Evolutionary conservation across 2,888 invertebrate species (phyloP).

Genomic region (Sericinus montela): DNA sequence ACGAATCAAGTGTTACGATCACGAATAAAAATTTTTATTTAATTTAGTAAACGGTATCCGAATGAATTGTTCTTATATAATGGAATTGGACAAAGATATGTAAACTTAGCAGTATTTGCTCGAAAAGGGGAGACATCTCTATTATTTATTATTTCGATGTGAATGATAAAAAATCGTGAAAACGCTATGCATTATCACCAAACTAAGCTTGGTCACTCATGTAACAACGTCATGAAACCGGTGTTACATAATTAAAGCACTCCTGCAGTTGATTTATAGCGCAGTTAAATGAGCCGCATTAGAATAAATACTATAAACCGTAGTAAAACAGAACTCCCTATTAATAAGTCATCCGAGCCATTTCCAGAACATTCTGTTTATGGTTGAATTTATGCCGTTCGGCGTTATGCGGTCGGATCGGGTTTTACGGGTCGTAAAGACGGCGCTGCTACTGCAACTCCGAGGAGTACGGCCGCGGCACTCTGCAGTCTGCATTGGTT

Average conservation of each 20-base stretch:
- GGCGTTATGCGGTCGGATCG: background rate
- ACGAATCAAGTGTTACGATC: too few relatives aligned
- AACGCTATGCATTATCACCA: too few relatives aligned
- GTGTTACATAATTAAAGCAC: too few relatives aligned
- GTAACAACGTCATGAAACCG: background rate
- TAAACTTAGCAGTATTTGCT: too few relatives aligned
- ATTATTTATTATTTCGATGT: too few relatives aligned
- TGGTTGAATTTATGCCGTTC: constrained; percentile 2
- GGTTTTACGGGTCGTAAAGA: constrained; percentile 6
- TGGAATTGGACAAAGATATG: too few relatives aligned
- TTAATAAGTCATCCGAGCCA: constrained; percentile 4
- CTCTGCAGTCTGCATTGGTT: background rate
- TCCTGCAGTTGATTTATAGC: background rate
- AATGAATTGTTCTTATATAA: too few relatives aligned
- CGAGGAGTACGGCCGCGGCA: background rate
- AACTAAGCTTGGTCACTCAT: too few relatives aligned
- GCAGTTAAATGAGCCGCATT: background rate
- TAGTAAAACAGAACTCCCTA: background rate
- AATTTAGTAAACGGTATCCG: too few relatives aligned
- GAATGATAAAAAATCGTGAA: too few relatives aligned
- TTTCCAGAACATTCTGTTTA: background rate
- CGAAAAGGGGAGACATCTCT: too few relatives aligned
- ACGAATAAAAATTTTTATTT: too few relatives aligned
- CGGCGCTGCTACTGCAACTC: background rate
- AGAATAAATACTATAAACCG: background rate